Conservation (phyloP, 2,888 invertebrate species). For the Cheilosia vernalis region DNA sequence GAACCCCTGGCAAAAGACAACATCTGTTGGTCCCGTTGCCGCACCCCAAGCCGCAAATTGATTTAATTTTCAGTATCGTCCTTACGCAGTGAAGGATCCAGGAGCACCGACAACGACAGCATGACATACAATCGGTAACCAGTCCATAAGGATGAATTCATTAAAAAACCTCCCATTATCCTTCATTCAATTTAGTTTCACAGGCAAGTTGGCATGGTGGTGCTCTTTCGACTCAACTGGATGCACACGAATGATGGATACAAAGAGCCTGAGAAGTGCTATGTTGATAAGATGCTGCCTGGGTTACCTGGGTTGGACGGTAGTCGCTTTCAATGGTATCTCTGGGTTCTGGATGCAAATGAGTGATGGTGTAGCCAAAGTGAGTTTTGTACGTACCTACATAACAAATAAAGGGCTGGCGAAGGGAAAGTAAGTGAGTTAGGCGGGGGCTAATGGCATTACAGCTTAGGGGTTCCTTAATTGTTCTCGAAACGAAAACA, state of each 20-base stretch:
- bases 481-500: constrained; percentile 37
- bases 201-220: constrained; percentile 48
- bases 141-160: constrained; percentile 67
- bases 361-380: constrained; percentile 46
- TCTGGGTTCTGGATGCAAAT: constrained; percentile 23
- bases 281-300: constrained; percentile 37
- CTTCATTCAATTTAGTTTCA: constrained; percentile 66
- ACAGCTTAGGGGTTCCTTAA: constrained; percentile 18
- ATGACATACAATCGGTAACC: constrained; percentile 59
- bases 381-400: constrained; percentile 40
- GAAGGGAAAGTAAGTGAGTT: constrained; percentile 7
- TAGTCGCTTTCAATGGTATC: constrained; percentile 7
- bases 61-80: constrained; percentile 51
- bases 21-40: background rate
- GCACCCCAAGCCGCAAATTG: constrained; percentile 36
- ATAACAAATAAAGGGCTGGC: constrained; percentile 32
- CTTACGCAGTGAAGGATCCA: constrained; percentile 43
- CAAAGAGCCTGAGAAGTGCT: constrained; percentile 9
- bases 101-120: constrained; percentile 19
- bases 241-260: constrained; percentile 12
- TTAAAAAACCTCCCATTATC: constrained; percentile 65
- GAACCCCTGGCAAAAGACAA: constrained; percentile 15
- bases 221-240: constrained; percentile 7
- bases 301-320: background rate
- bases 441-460: constrained; percentile 36